Evolutionary conservation across 2,113 vertebrate species (phyloP).

Genomic region (Gadus chalcogrammus): DNA sequence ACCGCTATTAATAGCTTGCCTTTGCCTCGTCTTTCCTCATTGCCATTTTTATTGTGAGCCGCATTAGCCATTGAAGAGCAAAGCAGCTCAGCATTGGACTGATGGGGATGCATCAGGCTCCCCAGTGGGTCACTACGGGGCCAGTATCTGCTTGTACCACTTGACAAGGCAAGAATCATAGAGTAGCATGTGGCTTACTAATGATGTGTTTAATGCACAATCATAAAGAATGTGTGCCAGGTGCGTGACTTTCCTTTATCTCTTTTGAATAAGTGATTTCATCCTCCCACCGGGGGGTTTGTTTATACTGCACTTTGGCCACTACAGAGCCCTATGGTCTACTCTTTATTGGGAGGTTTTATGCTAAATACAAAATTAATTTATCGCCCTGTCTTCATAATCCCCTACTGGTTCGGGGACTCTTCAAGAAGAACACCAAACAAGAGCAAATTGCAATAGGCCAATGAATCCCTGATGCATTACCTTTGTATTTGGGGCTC

Average conservation of each 20-base stretch:
- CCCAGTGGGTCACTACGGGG: too few relatives aligned
- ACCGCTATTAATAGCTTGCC: not conserved
- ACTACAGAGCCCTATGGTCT: conserved; percentile 41
- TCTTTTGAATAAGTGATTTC: conserved; percentile 44
- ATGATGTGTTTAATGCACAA: conserved; percentile 44
- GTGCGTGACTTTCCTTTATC: conserved; percentile 35
- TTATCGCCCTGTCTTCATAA: conserved; percentile 64
- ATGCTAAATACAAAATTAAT: conserved; percentile 66
- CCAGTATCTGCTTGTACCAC: too few relatives aligned
- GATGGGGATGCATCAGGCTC: too few relatives aligned
- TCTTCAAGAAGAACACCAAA: conserved; percentile 64
- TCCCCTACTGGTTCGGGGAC: conserved; percentile 55
- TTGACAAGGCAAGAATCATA: not conserved
- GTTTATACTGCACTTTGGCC: conserved; percentile 39
- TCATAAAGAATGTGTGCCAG: conserved; percentile 39
- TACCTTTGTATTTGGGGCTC: conserved; percentile 64
- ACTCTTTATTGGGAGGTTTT: conserved; percentile 61
- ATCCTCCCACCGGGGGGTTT: conserved; percentile 34
- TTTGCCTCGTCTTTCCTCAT: conserved; percentile 8
- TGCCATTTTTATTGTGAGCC: conserved; percentile 25
- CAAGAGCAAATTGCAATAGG: conserved; percentile 69
- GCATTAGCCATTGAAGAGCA: conserved; percentile 11
- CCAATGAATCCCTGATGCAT: conserved; percentile 69
- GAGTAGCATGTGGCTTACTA: conserved; percentile 20
- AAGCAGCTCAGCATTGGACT: not conserved